Evolutionary conservation across 2,113 vertebrate species (phyloP).

Genomic region (Naja naja): DNA sequence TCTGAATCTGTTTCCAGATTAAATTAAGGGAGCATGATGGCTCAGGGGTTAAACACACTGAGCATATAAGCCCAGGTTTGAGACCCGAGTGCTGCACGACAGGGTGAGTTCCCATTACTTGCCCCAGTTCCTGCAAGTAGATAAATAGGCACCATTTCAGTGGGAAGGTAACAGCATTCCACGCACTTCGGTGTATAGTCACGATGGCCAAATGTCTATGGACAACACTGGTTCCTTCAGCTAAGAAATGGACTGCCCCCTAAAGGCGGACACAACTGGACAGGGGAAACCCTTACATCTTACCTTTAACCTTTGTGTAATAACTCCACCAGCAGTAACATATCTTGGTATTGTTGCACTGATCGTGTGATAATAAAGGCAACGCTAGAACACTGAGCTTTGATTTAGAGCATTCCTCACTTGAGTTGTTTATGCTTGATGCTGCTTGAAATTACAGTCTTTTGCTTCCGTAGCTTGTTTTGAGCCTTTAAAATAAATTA

Average conservation of each 20-base stretch:
- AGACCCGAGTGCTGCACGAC: background rate
- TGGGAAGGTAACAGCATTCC: background rate
- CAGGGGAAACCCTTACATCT: background rate
- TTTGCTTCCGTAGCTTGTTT: background rate
- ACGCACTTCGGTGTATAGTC: background rate
- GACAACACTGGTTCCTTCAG: background rate
- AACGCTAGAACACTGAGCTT: background rate
- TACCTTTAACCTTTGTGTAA: background rate
- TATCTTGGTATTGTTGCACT: background rate
- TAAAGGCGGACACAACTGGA: background rate
- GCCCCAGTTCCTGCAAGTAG: background rate
- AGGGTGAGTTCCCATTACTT: background rate
- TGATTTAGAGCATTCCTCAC: background rate
- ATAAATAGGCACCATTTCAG: background rate
- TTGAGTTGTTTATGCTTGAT: background rate
- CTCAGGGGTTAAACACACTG: background rate
- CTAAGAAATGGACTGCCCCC: background rate
- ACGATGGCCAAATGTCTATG: background rate
- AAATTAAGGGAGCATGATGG: background rate
- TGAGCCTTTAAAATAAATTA: background rate
- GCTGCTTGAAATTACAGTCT: background rate
- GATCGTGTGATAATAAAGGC: background rate
- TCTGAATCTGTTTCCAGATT: background rate
- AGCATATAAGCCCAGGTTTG: background rate
- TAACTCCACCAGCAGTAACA: background rate